phyloP scores from a whole-genome alignment of 2,113 vertebrate species.

The Aix galericulata region DNA sequence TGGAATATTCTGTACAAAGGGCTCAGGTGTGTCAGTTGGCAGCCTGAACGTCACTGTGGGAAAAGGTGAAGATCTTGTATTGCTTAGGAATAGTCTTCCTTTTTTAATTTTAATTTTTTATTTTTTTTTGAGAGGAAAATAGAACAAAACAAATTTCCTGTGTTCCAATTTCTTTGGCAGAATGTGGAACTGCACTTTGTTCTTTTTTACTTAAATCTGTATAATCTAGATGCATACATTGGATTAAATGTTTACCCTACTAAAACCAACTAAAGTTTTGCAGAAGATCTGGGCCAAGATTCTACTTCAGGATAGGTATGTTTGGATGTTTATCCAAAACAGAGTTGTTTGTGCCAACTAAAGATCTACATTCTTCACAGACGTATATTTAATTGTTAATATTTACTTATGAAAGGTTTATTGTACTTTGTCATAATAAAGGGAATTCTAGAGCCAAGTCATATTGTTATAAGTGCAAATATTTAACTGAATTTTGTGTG shows the following conservation, averaged over 20 bases:
- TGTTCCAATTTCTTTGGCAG: neutral
- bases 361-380: neutral
- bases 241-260: neutral
- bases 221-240: neutral
- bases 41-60: neutral
- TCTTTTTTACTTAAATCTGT: neutral
- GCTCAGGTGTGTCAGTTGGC: neutral
- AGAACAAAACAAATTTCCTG: neutral
- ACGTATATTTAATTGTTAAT: neutral
- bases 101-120: too few species aligned
- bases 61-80: neutral
- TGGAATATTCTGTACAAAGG: neutral
- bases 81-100: too few species aligned
- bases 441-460: neutral
- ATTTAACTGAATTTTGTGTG: neutral
- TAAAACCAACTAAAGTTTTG: neutral
- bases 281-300: neutral
- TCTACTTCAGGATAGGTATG: neutral
- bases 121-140: neutral
- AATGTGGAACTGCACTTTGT: neutral
- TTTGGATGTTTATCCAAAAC: neutral
- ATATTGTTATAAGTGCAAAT: neutral
- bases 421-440: neutral
- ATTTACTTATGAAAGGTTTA: neutral
- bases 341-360: neutral